phyloP scores from a whole-genome alignment of 2,113 vertebrate species.

The Furnarius figulus region DNA sequence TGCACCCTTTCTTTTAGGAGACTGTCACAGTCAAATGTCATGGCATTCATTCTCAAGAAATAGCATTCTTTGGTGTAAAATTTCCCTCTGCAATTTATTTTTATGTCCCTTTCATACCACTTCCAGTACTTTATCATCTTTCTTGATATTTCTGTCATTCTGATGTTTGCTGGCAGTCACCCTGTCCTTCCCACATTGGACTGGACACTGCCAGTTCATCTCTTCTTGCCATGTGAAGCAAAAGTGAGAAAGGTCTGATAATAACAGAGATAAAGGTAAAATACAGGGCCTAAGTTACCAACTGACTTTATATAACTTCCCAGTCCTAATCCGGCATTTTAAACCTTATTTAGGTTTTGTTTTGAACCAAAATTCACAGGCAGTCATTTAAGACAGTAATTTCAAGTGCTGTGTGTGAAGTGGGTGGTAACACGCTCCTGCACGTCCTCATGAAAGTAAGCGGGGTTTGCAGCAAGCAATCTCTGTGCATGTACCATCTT shows the following conservation, averaged over 20 bases:
- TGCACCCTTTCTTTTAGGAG: neutral
- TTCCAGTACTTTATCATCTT: neutral
- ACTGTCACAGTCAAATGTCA: neutral
- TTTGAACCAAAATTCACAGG: neutral
- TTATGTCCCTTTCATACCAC: neutral
- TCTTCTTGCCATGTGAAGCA: neutral
- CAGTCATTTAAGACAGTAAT: neutral
- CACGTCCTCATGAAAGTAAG: neutral
- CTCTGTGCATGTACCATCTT: neutral
- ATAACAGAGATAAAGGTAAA: neutral
- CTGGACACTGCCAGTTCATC: neutral
- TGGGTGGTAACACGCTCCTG: neutral
- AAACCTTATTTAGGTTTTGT: neutral
- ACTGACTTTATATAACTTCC: neutral
- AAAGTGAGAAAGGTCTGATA: neutral
- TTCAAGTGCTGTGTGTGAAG: neutral
- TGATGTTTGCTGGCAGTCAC: neutral
- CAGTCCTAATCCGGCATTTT: neutral
- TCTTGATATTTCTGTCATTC: neutral
- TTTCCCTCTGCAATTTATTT: neutral
- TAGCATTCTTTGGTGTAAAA: neutral
- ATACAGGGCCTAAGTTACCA: accelerated
- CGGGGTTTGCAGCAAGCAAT: neutral
- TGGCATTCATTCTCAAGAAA: neutral
- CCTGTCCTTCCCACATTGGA: neutral